Conservation (phyloP, 2,113 vertebrate genomes). For the Numenius arquata region DNA sequence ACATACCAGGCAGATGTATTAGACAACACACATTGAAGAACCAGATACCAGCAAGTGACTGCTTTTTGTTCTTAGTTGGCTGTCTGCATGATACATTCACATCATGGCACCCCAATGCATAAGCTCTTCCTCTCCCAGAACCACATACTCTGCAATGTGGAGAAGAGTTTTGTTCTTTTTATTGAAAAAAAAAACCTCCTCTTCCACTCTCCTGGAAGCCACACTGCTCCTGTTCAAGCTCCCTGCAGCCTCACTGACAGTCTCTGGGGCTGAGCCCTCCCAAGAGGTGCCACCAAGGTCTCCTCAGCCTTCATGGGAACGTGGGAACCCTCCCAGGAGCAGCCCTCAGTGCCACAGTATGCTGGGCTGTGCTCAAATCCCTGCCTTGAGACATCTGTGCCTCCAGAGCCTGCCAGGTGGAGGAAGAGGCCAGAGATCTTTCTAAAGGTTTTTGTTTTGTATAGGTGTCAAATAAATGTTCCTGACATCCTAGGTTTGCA, state of each 20-base stretch:
- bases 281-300: not conserved
- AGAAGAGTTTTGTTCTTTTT: not conserved
- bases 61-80: not conserved
- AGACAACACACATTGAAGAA: not conserved
- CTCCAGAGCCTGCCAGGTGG: not conserved
- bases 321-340: not conserved
- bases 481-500: not conserved
- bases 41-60: not conserved
- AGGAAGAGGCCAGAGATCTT: not conserved
- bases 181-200: not conserved
- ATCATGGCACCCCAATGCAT: rapidly evolving
- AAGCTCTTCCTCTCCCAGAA: not conserved
- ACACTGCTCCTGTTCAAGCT: not conserved
- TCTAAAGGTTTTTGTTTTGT: not conserved
- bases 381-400: not conserved
- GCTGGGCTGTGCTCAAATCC: not conserved
- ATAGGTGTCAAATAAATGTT: not conserved
- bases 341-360: not conserved
- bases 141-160: not conserved
- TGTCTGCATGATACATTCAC: not conserved
- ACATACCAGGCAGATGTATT: not conserved
- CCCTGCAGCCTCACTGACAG: not conserved
- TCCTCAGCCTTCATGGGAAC: not conserved
- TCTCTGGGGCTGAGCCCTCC: rapidly evolving
- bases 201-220: not conserved